Evolutionary conservation across 2,113 vertebrate genomes (phyloP), one percentile per base, ranked within the genome.

Genomic region (Xenopus borealis): DNA sequence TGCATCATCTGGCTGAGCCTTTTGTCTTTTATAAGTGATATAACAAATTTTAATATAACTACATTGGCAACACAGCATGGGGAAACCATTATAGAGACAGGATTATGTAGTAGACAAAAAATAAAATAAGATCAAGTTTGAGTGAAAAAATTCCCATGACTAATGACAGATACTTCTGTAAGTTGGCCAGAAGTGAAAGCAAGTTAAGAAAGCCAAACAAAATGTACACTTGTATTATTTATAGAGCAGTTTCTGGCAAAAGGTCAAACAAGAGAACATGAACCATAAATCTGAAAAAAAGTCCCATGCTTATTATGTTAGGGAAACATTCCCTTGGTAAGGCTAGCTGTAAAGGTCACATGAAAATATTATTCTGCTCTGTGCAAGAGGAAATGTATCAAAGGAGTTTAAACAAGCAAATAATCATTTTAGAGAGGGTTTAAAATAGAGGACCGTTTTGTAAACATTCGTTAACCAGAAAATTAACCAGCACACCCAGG

Each of bases 251-350:
- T 69, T 70, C 67, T 77, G 66, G 74, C 66, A 77, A 64, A 64
- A 77, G 74, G 74, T 77, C 74, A 77, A 70, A 63, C 46, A 77
- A 75, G 66, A 52, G 66, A 77, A 70, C 61, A 45, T 62, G 67
- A 68, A 70, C 59, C 30, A 70, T 77, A 77, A 77, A 70, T 77
- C 67, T 77, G 61, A 63, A 50, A 77, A n/a, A 77, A 77, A 70
- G 47, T 77, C 74, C 50, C 66, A 77, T 77, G 74, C 74, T 77
- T 61, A 77, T 77, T 77, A 77, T 63, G 69, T 70, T 77, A 77
- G 74, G 62, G 19, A 70, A 77, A 77, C 44, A 70, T 57, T 77
- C 74, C 74, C 64, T 58, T 77, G 67, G 27, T 46, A 16, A 44
- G 57, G 12, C 58, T 11, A 3, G 63, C 59, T 33, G 55, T 44